Base-by-base conservation (phyloP, 2,797 vertebrate genomes). In the Chromis chromis region DNA sequence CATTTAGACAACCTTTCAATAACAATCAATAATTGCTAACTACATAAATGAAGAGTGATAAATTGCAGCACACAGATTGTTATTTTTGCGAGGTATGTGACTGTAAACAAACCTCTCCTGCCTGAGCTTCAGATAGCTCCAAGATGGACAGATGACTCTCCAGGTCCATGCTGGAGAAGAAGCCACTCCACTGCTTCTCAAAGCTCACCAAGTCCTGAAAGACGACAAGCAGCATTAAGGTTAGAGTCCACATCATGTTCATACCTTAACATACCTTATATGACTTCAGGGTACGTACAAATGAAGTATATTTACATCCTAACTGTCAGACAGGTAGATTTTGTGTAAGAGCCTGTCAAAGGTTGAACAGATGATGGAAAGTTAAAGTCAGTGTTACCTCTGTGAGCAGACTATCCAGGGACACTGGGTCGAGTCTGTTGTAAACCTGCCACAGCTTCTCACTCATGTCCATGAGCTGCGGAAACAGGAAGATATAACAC, bases 101-200 rank as follows among this genome's bases (percentile, higher is more conserved):
- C 0, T 13, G 19, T 48, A 53, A 40, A 64, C 87, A 0, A 91
- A 99, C 98, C 96, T 98, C 97, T 71, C 96, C 97, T 0, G 97
- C 96, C 85, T 98, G 97, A 50, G 96, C 98, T 81, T 99, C 98
- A 6, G 98, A 99, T 3, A 99, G 93, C 12, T 99, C 98, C 88
- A 98, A 82, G 70, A 99, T 95, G 77, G 97, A 98, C 66, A 96
- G 86, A 67, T 97, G 96, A 71, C 95, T 97, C 94, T 99, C 98
- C n/a, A 96, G 95, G 74, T 98, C 97, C 92, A 99, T 96, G 88
- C 95, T 96, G 48, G 95, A 96, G 77, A 97, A 98, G 55, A 99
- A 96, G 76, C 86, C 91, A 72, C 92, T 95, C 97, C 97, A 99
- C 81, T 99, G 98, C 80, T 94, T 96, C 66, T 98, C 96, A 86